Evolutionary conservation across 2,113 vertebrate genomes (phyloP).

Genomic region (Urocolius indicus): DNA sequence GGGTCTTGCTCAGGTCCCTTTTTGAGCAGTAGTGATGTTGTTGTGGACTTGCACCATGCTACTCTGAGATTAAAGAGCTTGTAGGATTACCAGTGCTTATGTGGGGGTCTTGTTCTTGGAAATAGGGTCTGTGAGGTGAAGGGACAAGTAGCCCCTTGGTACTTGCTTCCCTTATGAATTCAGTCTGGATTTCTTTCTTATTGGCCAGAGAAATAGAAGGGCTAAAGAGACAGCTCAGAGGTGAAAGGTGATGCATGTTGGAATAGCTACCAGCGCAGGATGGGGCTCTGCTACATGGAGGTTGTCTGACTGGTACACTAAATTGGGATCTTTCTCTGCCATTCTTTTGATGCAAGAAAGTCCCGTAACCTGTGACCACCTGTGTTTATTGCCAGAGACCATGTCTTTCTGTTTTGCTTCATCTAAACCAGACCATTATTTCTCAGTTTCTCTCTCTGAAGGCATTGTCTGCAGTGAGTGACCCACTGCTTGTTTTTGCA

Average conservation of each 20-base stretch:
- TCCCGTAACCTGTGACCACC: conserved; percentile 53
- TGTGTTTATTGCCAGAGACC: conserved; percentile 26
- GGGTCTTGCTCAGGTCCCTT: not conserved
- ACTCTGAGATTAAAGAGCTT: not conserved
- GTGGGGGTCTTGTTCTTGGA: not conserved
- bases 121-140: not conserved
- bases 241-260: not conserved
- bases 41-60: not conserved
- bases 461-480: conserved; percentile 52
- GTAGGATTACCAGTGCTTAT: not conserved
- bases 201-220: not conserved
- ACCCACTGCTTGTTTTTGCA: conserved; percentile 60
- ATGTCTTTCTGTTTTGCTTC: conserved; percentile 1
- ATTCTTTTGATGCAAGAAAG: not conserved
- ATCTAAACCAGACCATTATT: not conserved
- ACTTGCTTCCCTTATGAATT: not conserved
- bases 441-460: conserved; percentile 31
- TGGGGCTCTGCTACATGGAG: not conserved
- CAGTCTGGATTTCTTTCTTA: not conserved
- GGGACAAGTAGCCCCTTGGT: not conserved
- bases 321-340: not conserved
- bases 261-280: not conserved
- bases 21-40: not conserved
- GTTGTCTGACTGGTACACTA: not conserved
- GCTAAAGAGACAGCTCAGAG: not conserved